Evolutionary conservation across 1,140 invertebrate species (phyloP).

Genomic region (Eubasilissa regina): DNA sequence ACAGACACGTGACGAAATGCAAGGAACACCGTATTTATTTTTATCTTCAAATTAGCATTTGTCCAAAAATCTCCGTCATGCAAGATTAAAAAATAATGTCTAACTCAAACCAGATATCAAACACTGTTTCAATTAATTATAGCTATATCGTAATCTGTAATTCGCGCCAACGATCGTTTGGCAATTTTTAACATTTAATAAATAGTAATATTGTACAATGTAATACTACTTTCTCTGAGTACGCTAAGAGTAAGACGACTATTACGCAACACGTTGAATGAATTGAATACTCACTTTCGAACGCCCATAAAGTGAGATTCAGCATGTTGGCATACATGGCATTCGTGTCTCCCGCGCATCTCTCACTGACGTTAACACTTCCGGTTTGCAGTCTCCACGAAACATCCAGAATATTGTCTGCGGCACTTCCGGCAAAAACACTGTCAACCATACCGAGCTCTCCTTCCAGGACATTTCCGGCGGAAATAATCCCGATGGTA

Average conservation of each 20-base stretch:
- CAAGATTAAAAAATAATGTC: no score
- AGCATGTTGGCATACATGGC: constrained; percentile 19
- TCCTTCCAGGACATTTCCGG: neutral
- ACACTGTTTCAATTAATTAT: no score
- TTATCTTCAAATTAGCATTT: no score
- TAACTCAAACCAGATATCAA: no score
- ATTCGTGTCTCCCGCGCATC: constrained; percentile 12
- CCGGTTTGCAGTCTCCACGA: constrained; percentile 17
- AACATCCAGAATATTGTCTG: constrained; percentile 25
- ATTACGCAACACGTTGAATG: constrained; percentile 4
- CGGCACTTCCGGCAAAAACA: neutral
- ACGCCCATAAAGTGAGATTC: constrained; percentile 36
- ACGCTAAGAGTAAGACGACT: constrained; percentile 1
- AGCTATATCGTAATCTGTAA: no score
- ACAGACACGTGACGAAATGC: no score
- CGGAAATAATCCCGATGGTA: neutral
- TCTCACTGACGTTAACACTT: constrained; percentile 13
- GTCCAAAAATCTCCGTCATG: no score
- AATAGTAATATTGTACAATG: neutral
- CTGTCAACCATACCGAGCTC: neutral
- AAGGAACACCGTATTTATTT: no score
- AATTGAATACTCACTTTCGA: constrained; percentile 34
- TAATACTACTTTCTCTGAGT: neutral
- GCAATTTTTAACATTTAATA: no score
- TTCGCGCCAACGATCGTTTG: no score